Evolutionary conservation across 2,797 vertebrate genomes (phyloP).

Genomic region (Pantherophis alleghaniensis): DNA sequence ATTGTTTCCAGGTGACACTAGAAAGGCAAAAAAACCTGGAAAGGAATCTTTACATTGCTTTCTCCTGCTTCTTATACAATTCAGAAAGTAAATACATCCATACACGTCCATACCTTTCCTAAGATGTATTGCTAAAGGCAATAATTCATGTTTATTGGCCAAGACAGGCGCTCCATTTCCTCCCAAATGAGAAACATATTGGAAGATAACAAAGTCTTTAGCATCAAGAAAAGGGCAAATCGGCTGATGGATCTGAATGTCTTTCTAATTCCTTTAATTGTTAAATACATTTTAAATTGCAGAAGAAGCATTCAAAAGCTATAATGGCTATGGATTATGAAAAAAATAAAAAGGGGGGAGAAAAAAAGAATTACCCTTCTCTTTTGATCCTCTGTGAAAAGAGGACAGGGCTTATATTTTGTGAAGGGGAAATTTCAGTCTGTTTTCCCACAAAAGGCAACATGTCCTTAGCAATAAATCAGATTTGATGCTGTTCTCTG

Average conservation of each 20-base stretch:
- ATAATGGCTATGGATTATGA: neutral
- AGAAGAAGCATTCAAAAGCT: neutral
- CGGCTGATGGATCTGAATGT: conserved; percentile 38
- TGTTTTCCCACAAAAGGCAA: neutral
- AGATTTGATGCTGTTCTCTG: neutral
- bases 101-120: conserved; percentile 16
- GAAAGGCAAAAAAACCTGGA: neutral
- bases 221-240: conserved; percentile 46
- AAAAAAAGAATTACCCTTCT: neutral
- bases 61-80: conserved; percentile 38
- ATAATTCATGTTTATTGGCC: conserved; percentile 42
- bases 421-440: conserved; percentile 1
- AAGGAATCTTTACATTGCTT: conserved; percentile 3
- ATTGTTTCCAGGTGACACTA: neutral
- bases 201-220: conserved; percentile 42
- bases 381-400: neutral
- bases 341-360: neutral
- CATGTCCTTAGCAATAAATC: conserved; percentile 5
- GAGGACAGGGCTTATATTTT: conserved; percentile 17
- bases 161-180: conserved; percentile 30
- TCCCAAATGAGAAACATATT: conserved; percentile 33
- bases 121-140: conserved; percentile 44
- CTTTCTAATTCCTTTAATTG: conserved; percentile 16
- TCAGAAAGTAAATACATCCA: conserved; percentile 35
- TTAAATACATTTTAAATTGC: conserved; percentile 38